Evolutionary conservation across 1,140 invertebrate genomes (phyloP).

Genomic region (Amphibalanus amphitrite): DNA sequence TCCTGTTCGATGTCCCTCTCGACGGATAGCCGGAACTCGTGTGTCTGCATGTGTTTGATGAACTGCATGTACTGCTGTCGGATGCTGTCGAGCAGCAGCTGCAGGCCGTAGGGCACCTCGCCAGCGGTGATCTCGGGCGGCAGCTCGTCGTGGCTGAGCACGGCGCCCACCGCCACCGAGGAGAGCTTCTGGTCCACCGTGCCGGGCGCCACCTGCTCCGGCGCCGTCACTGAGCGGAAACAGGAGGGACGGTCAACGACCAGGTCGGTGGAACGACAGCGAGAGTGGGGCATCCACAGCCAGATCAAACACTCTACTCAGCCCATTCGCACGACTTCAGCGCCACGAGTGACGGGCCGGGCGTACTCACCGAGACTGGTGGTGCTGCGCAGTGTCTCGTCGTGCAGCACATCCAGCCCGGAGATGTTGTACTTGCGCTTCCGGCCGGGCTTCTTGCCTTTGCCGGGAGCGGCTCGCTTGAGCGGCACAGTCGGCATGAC

Average conservation of each 20-base stretch:
- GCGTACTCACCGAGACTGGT: conserved; percentile 35
- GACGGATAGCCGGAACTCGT: conserved; percentile 50
- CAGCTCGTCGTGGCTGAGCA: conserved; percentile 49
- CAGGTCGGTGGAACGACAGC: no score
- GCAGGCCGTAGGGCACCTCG: conserved; percentile 69
- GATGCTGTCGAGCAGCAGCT: conserved; percentile 74
- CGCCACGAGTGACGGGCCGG: no score
- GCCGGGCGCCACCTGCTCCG: conserved; percentile 51
- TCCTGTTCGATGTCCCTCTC: conserved; percentile 61
- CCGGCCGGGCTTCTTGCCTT: no score
- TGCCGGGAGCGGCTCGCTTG: no score
- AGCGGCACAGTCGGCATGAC: no score
- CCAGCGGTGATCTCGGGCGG: conserved; percentile 65
- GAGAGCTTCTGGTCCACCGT: conserved; percentile 77
- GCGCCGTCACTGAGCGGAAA: no score
- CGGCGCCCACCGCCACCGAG: conserved; percentile 36
- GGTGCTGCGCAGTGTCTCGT: conserved; percentile 72
- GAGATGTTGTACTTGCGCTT: conserved; percentile 42
- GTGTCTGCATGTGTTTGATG: conserved; percentile 59
- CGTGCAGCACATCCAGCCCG: conserved; percentile 73
- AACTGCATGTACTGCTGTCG: conserved; percentile 61
- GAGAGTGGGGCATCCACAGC: no score
- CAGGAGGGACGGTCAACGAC: no score
- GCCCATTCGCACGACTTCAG: no score
- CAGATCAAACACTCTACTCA: no score